Percentiles rank a stretch among this genome's conserved stretches.
Evolutionary conservation across 2,888 invertebrate species (phyloP).

Genomic region (Noctua fimbriata): DNA sequence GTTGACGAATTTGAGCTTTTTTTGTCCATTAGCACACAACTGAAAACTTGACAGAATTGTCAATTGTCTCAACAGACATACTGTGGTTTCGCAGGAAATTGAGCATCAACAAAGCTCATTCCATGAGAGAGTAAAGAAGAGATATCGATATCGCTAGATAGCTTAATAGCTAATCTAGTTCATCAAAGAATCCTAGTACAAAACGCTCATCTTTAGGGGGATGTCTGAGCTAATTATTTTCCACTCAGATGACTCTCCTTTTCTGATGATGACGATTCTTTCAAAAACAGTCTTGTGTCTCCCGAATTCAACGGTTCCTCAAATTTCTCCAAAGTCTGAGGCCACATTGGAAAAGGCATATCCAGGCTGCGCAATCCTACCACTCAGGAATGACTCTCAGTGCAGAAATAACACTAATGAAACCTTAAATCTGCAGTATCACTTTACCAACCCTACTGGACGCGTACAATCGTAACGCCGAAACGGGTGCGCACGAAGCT

Average conservation of each 20-base stretch:
- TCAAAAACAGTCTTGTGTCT: not conserved
- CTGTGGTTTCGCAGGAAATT: no score
- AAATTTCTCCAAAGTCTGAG: not conserved
- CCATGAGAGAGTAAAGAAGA: not conserved
- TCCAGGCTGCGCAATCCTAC: not conserved
- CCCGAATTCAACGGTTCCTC: not conserved
- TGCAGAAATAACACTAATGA: not conserved
- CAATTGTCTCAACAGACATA: no score
- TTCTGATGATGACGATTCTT: not conserved
- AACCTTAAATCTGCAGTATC: not conserved
- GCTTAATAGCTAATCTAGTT: not conserved
- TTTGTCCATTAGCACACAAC: no score
- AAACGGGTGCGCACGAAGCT: conserved; percentile 70
- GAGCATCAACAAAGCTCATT: not conserved
- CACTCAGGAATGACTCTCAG: no score
- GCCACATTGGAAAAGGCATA: not conserved
- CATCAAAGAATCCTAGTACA: not conserved
- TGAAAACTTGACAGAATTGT: not conserved
- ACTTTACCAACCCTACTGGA: conserved; percentile 40
- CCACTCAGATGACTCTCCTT: not conserved
- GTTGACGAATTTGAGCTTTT: conserved; percentile 33
- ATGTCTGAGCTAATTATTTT: not conserved
- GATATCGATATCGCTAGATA: not conserved
- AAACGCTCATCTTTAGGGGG: not conserved
- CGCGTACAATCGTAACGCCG: conserved; percentile 63